A percentile compares a stretch with the other conserved stretches of the same genome.
Evolutionary conservation across 2,888 invertebrate species (phyloP).

Genomic region (Trachelus iudaicus): DNA sequence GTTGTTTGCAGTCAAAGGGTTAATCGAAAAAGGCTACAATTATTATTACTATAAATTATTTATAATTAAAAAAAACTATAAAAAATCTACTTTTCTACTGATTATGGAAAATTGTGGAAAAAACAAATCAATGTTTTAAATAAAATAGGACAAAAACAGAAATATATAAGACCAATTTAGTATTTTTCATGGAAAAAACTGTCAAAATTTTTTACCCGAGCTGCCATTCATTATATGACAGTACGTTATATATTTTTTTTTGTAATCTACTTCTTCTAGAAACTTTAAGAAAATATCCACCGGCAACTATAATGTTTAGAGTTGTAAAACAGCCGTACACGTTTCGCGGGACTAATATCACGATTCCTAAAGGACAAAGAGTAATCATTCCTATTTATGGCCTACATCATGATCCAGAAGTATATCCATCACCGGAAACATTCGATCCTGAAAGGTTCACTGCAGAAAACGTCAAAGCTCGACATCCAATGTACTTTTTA

Average conservation of each 20-base stretch:
- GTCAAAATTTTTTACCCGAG: no score
- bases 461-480: conserved; percentile 26
- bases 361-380: conserved; percentile 34
- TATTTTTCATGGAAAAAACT: no score
- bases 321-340: conserved; percentile 29
- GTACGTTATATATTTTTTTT: background rate
- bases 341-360: conserved; percentile 40
- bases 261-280: conserved; percentile 31
- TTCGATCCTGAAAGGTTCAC: conserved; percentile 50
- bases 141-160: no score
- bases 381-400: conserved; percentile 40
- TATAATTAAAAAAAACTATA: no score
- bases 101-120: no score
- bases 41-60: no score
- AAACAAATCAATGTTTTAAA: no score
- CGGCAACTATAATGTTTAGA: conserved; percentile 30
- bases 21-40: no score
- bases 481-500: conserved; percentile 41
- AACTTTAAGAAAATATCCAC: conserved; percentile 45
- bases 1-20: no score
- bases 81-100: no score
- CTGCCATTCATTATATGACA: no score
- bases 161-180: no score
- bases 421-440: conserved; percentile 45
- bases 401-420: conserved; percentile 42